A percentile compares a stretch with the other conserved stretches of the same genome.
These are phyloP conservation scores for Brachylomia viminalis DNA, from an alignment of 2,888 invertebrate species.

Conservation along the genomic window DNA sequence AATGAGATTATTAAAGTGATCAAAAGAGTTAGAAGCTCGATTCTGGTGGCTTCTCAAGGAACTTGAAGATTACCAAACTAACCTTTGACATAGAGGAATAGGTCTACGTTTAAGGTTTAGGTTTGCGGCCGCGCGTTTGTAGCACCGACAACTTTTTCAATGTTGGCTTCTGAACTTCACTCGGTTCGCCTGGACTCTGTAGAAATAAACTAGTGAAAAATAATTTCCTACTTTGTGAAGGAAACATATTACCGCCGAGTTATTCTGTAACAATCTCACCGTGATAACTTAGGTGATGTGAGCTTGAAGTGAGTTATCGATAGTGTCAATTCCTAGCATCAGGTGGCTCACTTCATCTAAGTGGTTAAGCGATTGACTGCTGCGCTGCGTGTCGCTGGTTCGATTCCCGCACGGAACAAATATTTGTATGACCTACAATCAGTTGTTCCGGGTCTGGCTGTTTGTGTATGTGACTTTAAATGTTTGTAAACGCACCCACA, in stretches of 20 bases:
- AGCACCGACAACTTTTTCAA: conserved; percentile 51
- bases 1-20: background rate
- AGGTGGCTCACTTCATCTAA: too few species aligned
- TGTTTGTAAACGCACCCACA: too few species aligned
- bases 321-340: too few species aligned
- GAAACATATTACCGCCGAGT: conserved; percentile 41
- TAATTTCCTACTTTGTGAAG: conserved; percentile 33
- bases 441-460: too few species aligned
- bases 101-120: background rate
- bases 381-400: too few species aligned
- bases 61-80: background rate
- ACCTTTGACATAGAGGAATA: conserved; percentile 8
- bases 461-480: too few species aligned
- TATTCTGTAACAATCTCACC: too few species aligned
- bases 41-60: background rate
- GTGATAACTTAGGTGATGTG: too few species aligned
- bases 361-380: too few species aligned
- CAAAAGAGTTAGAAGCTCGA: background rate
- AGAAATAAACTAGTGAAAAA: conserved; percentile 48
- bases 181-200: conserved; percentile 19
- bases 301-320: too few species aligned
- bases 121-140: conserved; percentile 28
- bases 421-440: too few species aligned
- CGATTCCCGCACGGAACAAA: too few species aligned
- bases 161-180: conserved; percentile 48